These are phyloP conservation scores for Lochmaea capreae DNA, from an alignment of 2,888 invertebrate genomes.

Conservation along the genomic window DNA sequence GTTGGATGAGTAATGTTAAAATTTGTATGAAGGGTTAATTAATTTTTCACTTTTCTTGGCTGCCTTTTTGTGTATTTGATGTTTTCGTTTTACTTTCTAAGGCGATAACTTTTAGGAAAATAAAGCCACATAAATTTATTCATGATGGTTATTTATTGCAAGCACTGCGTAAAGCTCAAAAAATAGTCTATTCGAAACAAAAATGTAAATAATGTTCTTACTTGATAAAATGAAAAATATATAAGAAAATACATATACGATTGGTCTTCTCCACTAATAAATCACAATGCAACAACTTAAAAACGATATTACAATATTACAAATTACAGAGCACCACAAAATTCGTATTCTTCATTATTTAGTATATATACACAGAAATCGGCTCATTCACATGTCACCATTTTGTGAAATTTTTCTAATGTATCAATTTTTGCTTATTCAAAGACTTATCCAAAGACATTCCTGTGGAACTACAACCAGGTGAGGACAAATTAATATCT, in stretches of 20 bases:
- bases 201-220: constrained; percentile 56
- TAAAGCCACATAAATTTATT: constrained; percentile 29
- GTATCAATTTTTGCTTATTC: constrained; percentile 1
- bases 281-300: constrained; percentile 65
- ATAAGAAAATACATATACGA: constrained; percentile 55
- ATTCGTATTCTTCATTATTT: constrained; percentile 59
- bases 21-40: too few relatives aligned
- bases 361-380: constrained; percentile 51
- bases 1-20: too few relatives aligned
- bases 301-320: constrained; percentile 49
- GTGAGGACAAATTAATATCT: too few relatives aligned
- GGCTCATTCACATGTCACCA: constrained; percentile 48
- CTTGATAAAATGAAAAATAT: constrained; percentile 55
- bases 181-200: constrained; percentile 59
- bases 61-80: too few relatives aligned
- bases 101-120: background rate
- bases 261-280: constrained; percentile 58
- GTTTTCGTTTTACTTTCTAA: too few relatives aligned
- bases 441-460: background rate
- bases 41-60: too few relatives aligned
- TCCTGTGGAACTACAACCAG: too few relatives aligned
- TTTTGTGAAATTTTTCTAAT: background rate
- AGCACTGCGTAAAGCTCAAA: constrained; percentile 64
- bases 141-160: constrained; percentile 58
- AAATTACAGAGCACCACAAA: constrained; percentile 65